A percentile compares a stretch with the other conserved stretches of the same genome.
These are phyloP conservation scores for Rhogogaster chlorosoma DNA, from an alignment of 2,888 invertebrate genomes.

Conservation along the genomic window DNA sequence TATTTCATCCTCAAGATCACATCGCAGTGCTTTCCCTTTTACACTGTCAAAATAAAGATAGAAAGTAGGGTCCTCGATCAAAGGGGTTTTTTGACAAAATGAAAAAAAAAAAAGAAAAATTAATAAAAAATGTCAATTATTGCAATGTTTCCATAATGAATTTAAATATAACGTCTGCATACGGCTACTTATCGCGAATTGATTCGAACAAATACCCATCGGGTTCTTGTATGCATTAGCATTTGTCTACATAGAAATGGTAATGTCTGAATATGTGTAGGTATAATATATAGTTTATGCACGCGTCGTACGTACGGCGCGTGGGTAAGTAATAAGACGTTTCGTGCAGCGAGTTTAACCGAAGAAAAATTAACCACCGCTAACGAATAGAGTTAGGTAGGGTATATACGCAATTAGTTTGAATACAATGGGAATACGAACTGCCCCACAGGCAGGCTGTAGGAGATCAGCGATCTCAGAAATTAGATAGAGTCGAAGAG, in stretches of 20 bases:
- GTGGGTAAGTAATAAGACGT: slow-evolving; percentile 24
- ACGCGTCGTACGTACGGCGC: slow-evolving; percentile 1
- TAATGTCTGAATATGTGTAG: background rate
- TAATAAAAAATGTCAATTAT: background rate
- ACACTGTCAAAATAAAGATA: background rate
- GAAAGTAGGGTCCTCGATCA: too few species aligned
- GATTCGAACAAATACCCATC: background rate
- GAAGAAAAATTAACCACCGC: background rate
- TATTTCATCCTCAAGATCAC: slow-evolving; percentile 35
- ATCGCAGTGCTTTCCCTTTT: background rate
- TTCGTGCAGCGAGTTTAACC: background rate
- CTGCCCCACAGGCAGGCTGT: background rate
- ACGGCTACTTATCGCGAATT: background rate
- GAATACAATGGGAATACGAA: slow-evolving; percentile 8
- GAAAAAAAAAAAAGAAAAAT: background rate
- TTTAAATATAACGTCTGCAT: background rate
- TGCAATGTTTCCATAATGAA: background rate
- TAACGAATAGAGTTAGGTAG: background rate
- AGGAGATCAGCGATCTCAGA: background rate
- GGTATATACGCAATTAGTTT: slow-evolving; percentile 3
- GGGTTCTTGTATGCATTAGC: background rate
- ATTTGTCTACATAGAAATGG: background rate
- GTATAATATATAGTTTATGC: background rate
- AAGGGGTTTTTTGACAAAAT: background rate
- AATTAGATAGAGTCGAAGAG: background rate